These are phyloP conservation scores for Pachycephala philippinensis DNA, from an alignment of 2,113 vertebrate species.

Conservation along the genomic window DNA sequence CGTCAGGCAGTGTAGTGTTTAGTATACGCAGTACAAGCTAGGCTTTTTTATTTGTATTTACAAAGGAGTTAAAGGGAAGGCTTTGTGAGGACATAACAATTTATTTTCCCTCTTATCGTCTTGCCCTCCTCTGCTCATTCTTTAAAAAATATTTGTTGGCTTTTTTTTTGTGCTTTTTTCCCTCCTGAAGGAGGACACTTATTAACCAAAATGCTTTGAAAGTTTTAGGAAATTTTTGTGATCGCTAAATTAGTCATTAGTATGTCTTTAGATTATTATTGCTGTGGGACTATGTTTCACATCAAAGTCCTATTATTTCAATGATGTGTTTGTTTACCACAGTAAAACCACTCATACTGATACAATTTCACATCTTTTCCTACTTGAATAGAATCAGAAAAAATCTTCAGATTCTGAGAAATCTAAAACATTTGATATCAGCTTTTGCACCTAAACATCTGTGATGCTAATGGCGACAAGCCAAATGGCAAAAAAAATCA, in stretches of 20 bases:
- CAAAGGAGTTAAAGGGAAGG: neutral
- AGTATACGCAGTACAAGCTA: neutral
- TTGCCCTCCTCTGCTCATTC: neutral
- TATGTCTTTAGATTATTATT: neutral
- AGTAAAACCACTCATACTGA: neutral
- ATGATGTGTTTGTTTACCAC: neutral
- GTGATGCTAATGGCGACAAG: neutral
- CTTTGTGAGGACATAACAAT: neutral
- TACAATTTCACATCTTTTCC: neutral
- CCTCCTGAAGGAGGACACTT: neutral
- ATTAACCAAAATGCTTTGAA: constrained; percentile 8
- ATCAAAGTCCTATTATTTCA: constrained; percentile 10
- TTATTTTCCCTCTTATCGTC: neutral
- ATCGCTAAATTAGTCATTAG: neutral
- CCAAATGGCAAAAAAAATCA: neutral
- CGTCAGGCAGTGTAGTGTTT: neutral
- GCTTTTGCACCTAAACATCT: neutral
- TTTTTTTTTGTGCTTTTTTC: neutral
- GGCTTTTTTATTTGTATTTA: neutral
- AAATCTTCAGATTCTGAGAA: neutral
- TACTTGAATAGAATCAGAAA: neutral
- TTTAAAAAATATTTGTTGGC: neutral
- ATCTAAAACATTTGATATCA: neutral
- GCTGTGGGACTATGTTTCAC: neutral
- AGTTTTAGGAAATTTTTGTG: neutral